These are phyloP conservation scores for Heliconius hewitsoni DNA, from an alignment of 1,140 invertebrate genomes.

Conservation along the genomic window DNA sequence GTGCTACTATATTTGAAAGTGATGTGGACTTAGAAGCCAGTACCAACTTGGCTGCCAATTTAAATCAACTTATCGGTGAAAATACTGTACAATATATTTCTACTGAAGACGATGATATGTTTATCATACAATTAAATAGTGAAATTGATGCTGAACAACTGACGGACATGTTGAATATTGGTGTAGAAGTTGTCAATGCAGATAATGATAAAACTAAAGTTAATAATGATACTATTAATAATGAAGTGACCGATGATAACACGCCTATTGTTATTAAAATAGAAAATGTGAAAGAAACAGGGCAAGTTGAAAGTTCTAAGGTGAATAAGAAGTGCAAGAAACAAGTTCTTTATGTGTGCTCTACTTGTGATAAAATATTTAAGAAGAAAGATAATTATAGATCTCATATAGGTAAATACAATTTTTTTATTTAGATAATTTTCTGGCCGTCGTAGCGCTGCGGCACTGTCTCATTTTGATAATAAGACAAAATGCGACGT, in stretches of 20 bases:
- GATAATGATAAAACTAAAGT: constrained; percentile 23
- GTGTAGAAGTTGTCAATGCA: constrained; percentile 38
- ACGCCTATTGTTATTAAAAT: constrained; percentile 27
- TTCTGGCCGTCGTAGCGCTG: not conserved
- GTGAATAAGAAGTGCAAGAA: constrained; percentile 42
- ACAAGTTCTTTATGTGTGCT: constrained; percentile 54
- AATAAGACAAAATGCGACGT: not conserved
- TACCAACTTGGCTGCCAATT: constrained; percentile 71
- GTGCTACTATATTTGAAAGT: constrained; percentile 74
- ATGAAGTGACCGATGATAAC: not conserved
- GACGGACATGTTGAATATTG: constrained; percentile 74
- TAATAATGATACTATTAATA: not conserved
- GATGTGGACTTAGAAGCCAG: constrained; percentile 75
- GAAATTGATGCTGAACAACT: constrained; percentile 74
- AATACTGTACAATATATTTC: constrained; percentile 76
- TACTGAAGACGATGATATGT: constrained; percentile 77
- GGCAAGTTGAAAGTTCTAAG: not conserved
- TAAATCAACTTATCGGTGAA: constrained; percentile 75
- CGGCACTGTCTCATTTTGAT: too few species aligned
- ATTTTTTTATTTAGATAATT: not conserved
- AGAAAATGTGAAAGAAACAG: constrained; percentile 15
- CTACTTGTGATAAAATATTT: constrained; percentile 68
- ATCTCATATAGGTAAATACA: constrained; percentile 68
- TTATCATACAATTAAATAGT: constrained; percentile 76
- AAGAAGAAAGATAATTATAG: constrained; percentile 73